These are phyloP conservation scores for Pangasius macronema DNA, from an alignment of 2,797 vertebrate genomes.

Conservation along the genomic window DNA sequence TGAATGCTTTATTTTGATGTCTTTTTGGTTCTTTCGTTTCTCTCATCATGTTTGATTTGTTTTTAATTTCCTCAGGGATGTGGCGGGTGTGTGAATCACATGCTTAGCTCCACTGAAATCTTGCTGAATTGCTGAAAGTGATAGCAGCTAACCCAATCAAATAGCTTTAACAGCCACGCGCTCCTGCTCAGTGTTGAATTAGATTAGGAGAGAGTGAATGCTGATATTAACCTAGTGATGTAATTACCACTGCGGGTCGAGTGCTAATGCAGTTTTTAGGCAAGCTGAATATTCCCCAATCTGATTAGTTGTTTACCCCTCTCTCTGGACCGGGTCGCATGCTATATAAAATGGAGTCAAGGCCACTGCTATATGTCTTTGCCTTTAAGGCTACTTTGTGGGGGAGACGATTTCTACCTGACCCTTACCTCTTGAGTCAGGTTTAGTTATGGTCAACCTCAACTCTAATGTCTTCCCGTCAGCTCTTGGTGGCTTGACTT, in stretches of 20 bases:
- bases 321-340: constrained; percentile 61
- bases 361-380: constrained; percentile 50
- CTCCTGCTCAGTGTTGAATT: constrained; percentile 67
- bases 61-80: constrained; percentile 71
- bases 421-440: constrained; percentile 48
- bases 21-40: constrained; percentile 62
- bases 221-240: constrained; percentile 79
- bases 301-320: constrained; percentile 71
- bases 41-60: constrained; percentile 63
- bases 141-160: constrained; percentile 74
- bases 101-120: constrained; percentile 65
- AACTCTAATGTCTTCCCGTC: constrained; percentile 34
- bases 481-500: constrained; percentile 34
- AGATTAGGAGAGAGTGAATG: constrained; percentile 71
- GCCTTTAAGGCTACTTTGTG: constrained; percentile 66
- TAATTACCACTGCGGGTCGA: constrained; percentile 77
- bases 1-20: constrained; percentile 65
- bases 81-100: constrained; percentile 60
- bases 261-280: constrained; percentile 76
- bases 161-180: constrained; percentile 66
- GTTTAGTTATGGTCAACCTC: constrained; percentile 49
- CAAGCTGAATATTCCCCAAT: constrained; percentile 73
- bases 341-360: constrained; percentile 59
- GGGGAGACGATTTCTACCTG: constrained; percentile 35
- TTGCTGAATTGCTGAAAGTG: constrained; percentile 70